Base-by-base conservation (phyloP, 2,113 vertebrate species). In the Xenus cinereus region DNA sequence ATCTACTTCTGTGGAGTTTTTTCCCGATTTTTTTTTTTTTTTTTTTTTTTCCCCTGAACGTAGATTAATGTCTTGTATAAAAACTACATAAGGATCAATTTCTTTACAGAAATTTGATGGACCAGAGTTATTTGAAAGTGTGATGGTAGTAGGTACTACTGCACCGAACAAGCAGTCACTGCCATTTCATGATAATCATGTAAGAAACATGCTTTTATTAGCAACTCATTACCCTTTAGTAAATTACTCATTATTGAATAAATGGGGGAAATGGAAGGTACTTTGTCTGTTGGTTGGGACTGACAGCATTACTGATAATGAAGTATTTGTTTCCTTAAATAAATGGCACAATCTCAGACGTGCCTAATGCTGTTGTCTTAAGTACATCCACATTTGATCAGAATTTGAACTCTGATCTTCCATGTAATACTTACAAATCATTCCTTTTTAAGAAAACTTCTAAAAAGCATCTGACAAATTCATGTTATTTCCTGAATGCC, bases 221-320 rank as follows among this genome's bases (percentile, higher is more conserved):
- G 79, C 56, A 87, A 84, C 77, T 96, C 83, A 53, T 94, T 95
- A 88, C 59, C 84, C 90, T 81, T 97, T 93, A 74, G 76, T 86
- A 94, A 93, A 94, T 93, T 97, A 73, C 50, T 91, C 56, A 77
- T 95, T 90, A 88, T 78, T 94, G 79, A 90, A 83, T 93, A 93
- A 96, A 92, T 95, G 68, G 46, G 51, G 64, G 66, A 94, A 96
- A 90, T 93, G 79, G 68, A 90, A 89, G 72, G 75, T 95, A 86
- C 79, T 96, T 93, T 81, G 46, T 81, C 69, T 93, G 59, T 94
- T 91, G 72, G 17, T 86, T 68, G 62, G 69, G 83, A 71, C 80
- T 86, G 88, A 75, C 90, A 90, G 72, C 76, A 51, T 90, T 87
- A 12, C 64, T 84, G 78, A 62, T 90, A 95, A 95, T 94, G 79